phyloP scores from a whole-genome alignment of 2,797 vertebrate species.

The Anomalospiza imberbis region DNA sequence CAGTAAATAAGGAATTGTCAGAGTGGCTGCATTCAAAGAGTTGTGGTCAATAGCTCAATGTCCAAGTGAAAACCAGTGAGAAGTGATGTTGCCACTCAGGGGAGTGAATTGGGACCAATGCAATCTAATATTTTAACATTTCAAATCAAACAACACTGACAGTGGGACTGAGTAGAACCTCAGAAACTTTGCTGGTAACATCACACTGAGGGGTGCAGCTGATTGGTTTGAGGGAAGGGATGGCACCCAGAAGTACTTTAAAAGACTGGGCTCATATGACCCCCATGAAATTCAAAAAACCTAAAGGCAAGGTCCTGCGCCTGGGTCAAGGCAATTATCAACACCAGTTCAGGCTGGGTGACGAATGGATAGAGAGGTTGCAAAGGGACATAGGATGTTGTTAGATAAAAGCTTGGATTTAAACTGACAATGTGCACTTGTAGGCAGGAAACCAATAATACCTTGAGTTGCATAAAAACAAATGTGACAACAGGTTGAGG shows the following conservation, averaged over 20 bases:
- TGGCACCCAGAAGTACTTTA: not conserved
- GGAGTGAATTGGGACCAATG: too few relatives aligned
- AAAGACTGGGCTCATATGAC: not conserved
- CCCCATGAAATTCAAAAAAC: not conserved
- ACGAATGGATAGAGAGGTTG: not conserved
- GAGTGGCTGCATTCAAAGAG: not conserved
- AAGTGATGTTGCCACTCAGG: not conserved
- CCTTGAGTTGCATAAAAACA: not conserved
- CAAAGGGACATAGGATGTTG: not conserved
- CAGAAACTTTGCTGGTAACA: not conserved
- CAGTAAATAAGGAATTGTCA: not conserved
- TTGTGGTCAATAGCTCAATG: rapidly evolving
- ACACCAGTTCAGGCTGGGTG: not conserved
- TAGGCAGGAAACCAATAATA: not conserved
- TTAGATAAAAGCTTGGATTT: not conserved
- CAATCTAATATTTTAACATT: not conserved
- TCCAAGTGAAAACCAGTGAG: not conserved
- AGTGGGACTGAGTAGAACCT: not conserved
- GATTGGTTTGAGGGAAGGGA: not conserved
- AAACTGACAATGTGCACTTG: not conserved
- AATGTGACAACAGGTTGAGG: not conserved
- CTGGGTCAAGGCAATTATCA: not conserved
- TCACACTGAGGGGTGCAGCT: too few relatives aligned
- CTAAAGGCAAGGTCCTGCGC: not conserved
- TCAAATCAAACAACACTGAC: not conserved